Conservation (phyloP, 2,888 invertebrate species). For the Achlya flavicornis region DNA sequence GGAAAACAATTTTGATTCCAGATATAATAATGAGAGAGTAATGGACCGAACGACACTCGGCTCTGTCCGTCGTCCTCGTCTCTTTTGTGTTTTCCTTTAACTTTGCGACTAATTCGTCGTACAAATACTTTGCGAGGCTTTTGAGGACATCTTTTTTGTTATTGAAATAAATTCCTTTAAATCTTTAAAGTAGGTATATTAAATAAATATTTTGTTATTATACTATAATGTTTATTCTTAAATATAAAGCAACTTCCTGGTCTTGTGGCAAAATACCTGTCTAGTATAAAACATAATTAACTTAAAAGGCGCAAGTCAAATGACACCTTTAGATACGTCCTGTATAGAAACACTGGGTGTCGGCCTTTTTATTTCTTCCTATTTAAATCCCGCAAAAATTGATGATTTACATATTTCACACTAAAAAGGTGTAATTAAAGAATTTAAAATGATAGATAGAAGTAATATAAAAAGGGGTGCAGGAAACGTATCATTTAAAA, state of each 20-base stretch:
- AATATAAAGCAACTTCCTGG: no score
- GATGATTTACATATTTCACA: not conserved
- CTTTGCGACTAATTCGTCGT: not conserved
- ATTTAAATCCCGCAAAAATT: not conserved
- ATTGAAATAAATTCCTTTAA: no score
- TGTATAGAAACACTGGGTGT: no score
- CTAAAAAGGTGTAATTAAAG: not conserved
- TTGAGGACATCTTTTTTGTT: not conserved
- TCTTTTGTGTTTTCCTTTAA: not conserved
- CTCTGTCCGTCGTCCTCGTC: not conserved
- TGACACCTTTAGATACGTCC: no score
- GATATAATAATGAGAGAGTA: not conserved
- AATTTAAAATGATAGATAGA: constrained; percentile 10
- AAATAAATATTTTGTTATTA: no score
- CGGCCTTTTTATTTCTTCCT: no score
- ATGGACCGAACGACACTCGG: not conserved
- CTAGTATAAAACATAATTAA: no score
- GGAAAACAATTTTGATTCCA: not conserved
- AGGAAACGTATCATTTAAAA: constrained; percentile 21
- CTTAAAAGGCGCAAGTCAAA: no score
- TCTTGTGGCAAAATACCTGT: no score
- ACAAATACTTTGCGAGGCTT: not conserved
- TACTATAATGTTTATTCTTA: no score
- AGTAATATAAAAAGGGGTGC: constrained; percentile 10
- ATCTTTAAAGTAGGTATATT: no score